Evolutionary conservation across 2,113 vertebrate genomes (phyloP).

Genomic region (Oreochromis niloticus): DNA sequence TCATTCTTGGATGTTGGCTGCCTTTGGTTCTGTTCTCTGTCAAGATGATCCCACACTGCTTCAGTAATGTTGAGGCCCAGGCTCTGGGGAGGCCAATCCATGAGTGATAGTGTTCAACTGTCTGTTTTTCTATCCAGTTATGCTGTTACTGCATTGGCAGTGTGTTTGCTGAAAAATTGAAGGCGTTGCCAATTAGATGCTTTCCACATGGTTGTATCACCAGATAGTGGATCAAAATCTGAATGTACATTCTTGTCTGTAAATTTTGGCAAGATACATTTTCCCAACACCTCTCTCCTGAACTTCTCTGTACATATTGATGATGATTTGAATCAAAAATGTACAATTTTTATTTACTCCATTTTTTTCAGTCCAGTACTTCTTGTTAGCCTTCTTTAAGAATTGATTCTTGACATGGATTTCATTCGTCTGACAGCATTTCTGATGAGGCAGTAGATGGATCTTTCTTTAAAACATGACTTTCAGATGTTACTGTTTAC

Average conservation of each 20-base stretch:
- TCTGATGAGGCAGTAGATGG: neutral
- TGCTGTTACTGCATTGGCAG: neutral
- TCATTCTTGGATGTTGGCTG: neutral
- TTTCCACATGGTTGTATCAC: neutral
- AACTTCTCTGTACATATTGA: neutral
- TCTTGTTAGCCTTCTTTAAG: neutral
- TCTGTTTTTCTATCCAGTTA: neutral
- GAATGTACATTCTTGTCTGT: neutral
- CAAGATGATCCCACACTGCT: neutral
- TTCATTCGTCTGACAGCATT: neutral
- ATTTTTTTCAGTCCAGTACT: neutral
- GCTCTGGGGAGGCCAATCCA: neutral
- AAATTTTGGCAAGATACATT: neutral
- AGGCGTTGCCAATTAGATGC: neutral
- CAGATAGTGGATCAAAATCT: neutral
- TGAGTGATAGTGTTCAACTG: neutral
- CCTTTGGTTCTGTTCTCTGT: neutral
- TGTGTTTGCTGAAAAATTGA: neutral
- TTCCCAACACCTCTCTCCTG: neutral
- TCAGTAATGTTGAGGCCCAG: neutral
- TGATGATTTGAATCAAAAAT: neutral
- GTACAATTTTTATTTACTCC: neutral
- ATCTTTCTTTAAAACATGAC: neutral
- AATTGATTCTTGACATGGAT: neutral
- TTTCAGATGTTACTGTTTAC: neutral